These are phyloP conservation scores for Rotaria sp. DNA, from an alignment of 2,888 invertebrate genomes.

Conservation along the genomic window DNA sequence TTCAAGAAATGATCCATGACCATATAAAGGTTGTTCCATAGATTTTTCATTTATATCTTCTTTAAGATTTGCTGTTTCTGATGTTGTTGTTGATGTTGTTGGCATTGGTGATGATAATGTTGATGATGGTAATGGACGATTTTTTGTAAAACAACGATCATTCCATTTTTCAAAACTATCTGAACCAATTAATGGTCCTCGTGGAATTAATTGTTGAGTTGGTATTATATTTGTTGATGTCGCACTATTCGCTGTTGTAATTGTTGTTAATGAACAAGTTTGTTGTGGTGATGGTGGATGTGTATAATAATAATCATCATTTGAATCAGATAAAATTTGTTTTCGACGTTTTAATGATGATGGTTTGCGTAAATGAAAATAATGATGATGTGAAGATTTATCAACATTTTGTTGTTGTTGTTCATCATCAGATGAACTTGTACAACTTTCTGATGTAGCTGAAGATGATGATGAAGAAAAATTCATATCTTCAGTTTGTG, in stretches of 20 bases:
- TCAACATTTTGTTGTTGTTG: neutral
- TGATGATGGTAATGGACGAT: neutral
- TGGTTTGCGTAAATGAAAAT: neutral
- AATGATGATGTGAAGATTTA: neutral
- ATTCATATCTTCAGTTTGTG: slow-evolving; percentile 38
- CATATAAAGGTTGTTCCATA: neutral
- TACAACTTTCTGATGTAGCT: slow-evolving; percentile 8
- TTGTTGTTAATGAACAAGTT: neutral
- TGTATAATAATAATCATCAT: slow-evolving; percentile 26
- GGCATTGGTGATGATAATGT: neutral
- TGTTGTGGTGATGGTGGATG: slow-evolving; percentile 16
- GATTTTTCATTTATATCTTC: neutral
- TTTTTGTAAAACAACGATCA: neutral
- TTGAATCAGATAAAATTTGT: slow-evolving; percentile 3
- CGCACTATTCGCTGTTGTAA: neutral
- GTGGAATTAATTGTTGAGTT: slow-evolving; percentile 31
- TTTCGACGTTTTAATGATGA: slow-evolving; percentile 9
- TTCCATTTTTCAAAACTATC: slow-evolving; percentile 34
- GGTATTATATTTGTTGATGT: neutral
- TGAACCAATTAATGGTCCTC: slow-evolving; percentile 38
- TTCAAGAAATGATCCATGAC: neutral
- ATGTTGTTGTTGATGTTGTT: neutral
- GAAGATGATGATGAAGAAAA: slow-evolving; percentile 26
- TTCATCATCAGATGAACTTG: neutral
- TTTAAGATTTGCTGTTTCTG: neutral